Evolutionary conservation across 2,888 invertebrate species (phyloP).

Genomic region (Rhimphoctona megacephalus): DNA sequence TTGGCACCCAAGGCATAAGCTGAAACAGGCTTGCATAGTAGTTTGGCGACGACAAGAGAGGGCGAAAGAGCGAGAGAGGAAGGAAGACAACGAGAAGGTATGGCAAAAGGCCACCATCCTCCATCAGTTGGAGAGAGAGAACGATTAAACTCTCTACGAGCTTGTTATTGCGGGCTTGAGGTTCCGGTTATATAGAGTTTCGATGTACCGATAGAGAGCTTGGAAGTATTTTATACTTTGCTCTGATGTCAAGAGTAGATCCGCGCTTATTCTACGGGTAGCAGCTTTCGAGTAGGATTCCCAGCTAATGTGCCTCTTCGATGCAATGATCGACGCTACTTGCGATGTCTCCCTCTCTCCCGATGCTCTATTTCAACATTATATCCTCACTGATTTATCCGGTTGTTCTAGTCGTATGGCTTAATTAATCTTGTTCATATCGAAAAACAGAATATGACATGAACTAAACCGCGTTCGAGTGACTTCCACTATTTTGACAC

Average conservation of each 20-base stretch:
- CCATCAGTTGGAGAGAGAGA: slow-evolving; percentile 45
- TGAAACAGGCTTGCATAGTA: slow-evolving; percentile 64
- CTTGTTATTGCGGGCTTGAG: slow-evolving; percentile 67
- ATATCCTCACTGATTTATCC: slow-evolving; percentile 21
- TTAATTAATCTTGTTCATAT: slow-evolving; percentile 59
- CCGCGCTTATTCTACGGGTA: slow-evolving; percentile 26
- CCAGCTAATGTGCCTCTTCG: slow-evolving; percentile 49
- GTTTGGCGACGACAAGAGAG: slow-evolving; percentile 48
- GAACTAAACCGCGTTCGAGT: neutral
- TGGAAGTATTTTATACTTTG: slow-evolving; percentile 47
- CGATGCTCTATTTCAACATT: neutral
- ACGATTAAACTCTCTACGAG: slow-evolving; percentile 63
- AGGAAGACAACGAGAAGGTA: slow-evolving; percentile 36
- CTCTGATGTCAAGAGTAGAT: slow-evolving; percentile 50
- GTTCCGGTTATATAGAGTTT: slow-evolving; percentile 63
- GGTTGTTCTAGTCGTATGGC: slow-evolving; percentile 44
- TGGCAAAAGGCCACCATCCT: slow-evolving; percentile 36
- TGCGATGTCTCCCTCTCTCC: slow-evolving; percentile 22
- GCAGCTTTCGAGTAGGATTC: slow-evolving; percentile 52
- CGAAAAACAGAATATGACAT: slow-evolving; percentile 9
- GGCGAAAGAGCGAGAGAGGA: slow-evolving; percentile 27
- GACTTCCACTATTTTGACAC: neutral
- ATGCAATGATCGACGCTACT: slow-evolving; percentile 45
- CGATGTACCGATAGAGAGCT: slow-evolving; percentile 50
- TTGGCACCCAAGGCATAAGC: slow-evolving; percentile 80